These are phyloP conservation scores for Drymodes brunneopygia DNA, from an alignment of 2,113 vertebrate genomes.

Conservation along the genomic window DNA sequence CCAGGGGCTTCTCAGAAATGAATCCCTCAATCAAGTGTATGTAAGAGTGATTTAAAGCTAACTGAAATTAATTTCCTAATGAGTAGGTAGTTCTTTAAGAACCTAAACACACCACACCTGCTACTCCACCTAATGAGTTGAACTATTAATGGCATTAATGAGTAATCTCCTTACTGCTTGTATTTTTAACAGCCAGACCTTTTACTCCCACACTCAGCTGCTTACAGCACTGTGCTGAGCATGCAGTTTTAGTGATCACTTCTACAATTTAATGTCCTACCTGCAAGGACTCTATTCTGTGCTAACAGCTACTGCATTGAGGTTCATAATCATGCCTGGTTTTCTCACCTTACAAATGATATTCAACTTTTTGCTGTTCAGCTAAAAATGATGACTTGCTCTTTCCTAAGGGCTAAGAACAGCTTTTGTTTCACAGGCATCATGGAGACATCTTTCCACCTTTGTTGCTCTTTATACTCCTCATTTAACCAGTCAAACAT, in stretches of 20 bases:
- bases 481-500: background rate
- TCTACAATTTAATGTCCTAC: background rate
- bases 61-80: background rate
- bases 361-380: background rate
- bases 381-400: background rate
- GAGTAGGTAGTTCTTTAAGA: background rate
- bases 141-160: background rate
- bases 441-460: background rate
- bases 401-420: background rate
- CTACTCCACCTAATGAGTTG: background rate
- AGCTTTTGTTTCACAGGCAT: background rate
- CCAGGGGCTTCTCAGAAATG: background rate
- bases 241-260: background rate
- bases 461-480: background rate
- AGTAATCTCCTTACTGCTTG: background rate
- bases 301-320: background rate
- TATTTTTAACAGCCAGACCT: background rate
- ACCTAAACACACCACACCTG: background rate
- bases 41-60: background rate
- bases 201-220: background rate
- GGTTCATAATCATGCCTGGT: background rate
- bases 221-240: background rate
- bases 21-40: background rate
- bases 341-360: background rate
- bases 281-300: background rate